Percentiles rank a stretch among this genome's conserved stretches.
These are phyloP conservation scores for Stegodyphus mimosarum DNA, from an alignment of 1,140 invertebrate species.

Conservation along the genomic window DNA sequence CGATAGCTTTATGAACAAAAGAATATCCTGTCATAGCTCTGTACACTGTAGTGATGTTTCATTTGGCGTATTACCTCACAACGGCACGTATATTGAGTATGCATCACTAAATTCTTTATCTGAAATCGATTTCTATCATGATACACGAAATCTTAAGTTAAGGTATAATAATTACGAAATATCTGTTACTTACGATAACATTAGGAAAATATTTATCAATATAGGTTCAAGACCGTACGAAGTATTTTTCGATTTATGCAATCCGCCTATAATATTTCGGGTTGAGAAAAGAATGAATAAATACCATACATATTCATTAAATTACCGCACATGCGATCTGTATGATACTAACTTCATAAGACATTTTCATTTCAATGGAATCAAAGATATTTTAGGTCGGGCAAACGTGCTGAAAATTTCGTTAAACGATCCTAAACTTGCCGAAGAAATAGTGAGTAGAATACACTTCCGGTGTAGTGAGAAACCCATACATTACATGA, in stretches of 20 bases:
- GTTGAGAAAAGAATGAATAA: neutral
- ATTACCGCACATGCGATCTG: neutral
- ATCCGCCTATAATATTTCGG: constrained; percentile 32
- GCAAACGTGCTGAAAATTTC: constrained; percentile 28
- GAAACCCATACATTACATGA: constrained; percentile 32
- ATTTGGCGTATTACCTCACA: constrained; percentile 29
- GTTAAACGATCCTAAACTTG: neutral
- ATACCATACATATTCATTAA: neutral
- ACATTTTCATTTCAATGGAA: neutral
- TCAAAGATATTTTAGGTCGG: constrained; percentile 21
- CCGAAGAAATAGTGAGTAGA: constrained; percentile 31
- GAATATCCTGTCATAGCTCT: neutral
- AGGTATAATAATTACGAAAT: neutral
- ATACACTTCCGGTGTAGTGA: constrained; percentile 24
- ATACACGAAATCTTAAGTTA: constrained; percentile 11
- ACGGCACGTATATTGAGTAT: constrained; percentile 16
- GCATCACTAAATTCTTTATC: neutral
- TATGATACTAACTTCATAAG: neutral
- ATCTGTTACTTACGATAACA: constrained; percentile 22
- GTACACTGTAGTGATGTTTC: neutral
- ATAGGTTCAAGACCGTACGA: constrained; percentile 6
- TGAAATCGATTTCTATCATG: constrained; percentile 30
- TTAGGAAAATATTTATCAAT: constrained; percentile 40
- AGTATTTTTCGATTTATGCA: constrained; percentile 48
- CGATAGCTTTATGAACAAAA: neutral